Conservation (phyloP, 1,140 invertebrate genomes). For the Rhagoletis pomonella region DNA sequence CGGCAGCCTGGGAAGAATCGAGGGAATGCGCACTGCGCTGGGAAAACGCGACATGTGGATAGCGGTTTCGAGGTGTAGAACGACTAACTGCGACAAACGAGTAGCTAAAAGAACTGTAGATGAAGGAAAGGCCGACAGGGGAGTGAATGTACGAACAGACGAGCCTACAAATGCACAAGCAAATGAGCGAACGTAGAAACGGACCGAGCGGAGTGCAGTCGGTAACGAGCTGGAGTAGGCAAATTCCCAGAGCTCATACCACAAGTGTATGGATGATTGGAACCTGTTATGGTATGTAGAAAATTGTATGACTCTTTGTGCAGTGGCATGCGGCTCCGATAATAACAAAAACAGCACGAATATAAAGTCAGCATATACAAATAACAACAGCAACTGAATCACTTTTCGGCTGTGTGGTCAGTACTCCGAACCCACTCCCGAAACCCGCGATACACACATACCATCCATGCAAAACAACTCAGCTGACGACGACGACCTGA, state of each 20-base stretch:
- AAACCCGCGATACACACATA: neutral
- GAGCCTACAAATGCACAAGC: neutral
- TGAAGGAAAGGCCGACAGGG: neutral
- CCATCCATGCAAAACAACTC: neutral
- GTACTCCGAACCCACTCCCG: neutral
- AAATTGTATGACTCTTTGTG: neutral
- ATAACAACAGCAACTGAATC: conserved; percentile 21
- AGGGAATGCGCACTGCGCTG: neutral
- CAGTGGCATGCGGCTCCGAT: neutral
- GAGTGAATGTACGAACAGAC: neutral
- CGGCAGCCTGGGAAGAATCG: neutral
- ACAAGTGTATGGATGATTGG: neutral
- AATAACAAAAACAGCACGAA: neutral
- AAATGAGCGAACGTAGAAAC: neutral
- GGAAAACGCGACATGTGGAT: neutral
- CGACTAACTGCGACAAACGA: neutral
- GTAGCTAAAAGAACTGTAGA: neutral
- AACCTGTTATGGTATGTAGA: neutral
- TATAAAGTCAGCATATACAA: conserved; percentile 1
- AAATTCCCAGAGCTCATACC: conserved; percentile 4
- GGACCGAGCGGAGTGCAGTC: neutral
- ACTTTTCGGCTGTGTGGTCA: conserved; percentile 21
- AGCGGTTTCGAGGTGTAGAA: neutral
- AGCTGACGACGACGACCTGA: conserved; percentile 28
- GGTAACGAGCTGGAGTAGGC: neutral